These are phyloP conservation scores for Chaitophorus viminalis DNA, from an alignment of 2,888 invertebrate species.

Conservation along the genomic window DNA sequence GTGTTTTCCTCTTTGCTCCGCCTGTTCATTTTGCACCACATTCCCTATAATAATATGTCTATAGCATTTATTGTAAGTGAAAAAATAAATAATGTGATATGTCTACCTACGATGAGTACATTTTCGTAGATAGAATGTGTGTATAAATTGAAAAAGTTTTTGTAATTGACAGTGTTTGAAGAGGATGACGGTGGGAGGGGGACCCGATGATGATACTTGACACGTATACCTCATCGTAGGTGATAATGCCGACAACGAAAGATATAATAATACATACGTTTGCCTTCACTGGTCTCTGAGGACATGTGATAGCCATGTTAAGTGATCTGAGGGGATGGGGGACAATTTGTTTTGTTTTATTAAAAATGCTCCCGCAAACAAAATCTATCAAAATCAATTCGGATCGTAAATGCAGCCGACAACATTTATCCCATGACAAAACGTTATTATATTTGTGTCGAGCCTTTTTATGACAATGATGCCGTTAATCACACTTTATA, in stretches of 20 bases:
- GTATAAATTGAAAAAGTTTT: conserved; percentile 10
- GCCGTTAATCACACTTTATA: background rate
- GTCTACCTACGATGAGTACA: background rate
- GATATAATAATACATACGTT: background rate
- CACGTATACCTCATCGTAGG: background rate
- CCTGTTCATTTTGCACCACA: no score
- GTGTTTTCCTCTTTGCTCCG: no score
- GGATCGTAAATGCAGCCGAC: background rate
- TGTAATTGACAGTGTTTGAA: conserved; percentile 27
- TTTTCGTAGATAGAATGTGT: background rate
- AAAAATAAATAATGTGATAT: background rate
- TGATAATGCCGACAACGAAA: background rate
- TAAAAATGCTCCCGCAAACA: background rate
- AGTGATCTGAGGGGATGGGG: background rate
- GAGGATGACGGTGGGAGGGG: background rate
- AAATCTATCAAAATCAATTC: background rate
- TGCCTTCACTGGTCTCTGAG: background rate
- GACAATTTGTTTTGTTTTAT: background rate
- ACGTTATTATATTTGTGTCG: background rate
- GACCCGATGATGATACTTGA: background rate
- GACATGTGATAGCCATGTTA: background rate
- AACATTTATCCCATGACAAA: background rate
- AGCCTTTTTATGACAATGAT: background rate
- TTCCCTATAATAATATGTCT: no score
- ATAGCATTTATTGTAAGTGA: background rate